phyloP scores from a whole-genome alignment of 2,888 invertebrate species.

The Cremastinae sp. region DNA sequence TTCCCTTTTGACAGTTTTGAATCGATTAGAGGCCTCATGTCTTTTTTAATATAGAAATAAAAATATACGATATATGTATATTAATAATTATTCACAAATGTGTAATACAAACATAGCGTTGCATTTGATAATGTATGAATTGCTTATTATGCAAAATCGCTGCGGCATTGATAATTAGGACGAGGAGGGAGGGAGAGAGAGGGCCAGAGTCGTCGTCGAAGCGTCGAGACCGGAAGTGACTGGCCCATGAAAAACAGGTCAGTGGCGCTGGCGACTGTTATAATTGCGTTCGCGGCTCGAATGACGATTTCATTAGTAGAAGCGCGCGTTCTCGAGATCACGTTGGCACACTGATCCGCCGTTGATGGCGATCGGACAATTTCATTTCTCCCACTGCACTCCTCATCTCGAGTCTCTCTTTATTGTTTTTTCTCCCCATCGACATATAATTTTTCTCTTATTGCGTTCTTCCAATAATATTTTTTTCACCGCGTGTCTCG shows the following conservation, averaged over 20 bases:
- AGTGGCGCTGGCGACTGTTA: constrained; percentile 69
- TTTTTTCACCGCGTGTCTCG: too few species aligned
- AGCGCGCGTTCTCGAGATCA: constrained; percentile 81
- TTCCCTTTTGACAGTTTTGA: too few species aligned
- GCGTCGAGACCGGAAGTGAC: constrained; percentile 64
- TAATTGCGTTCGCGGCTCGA: constrained; percentile 69
- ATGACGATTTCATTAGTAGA: constrained; percentile 69
- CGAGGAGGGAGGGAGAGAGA: constrained; percentile 37
- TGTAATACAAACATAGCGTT: too few species aligned
- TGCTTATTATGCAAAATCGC: constrained; percentile 40
- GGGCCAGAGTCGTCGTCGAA: too few species aligned
- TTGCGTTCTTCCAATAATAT: too few species aligned
- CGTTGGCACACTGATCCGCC: constrained; percentile 65
- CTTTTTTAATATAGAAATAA: not conserved
- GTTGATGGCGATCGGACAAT: constrained; percentile 50
- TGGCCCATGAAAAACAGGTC: constrained; percentile 67
- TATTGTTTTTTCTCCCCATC: not conserved
- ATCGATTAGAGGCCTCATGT: too few species aligned
- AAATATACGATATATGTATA: not conserved
- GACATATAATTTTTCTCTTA: too few species aligned
- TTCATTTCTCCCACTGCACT: constrained; percentile 12
- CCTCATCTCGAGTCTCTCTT: not conserved
- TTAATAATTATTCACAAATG: not conserved
- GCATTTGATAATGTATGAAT: constrained; percentile 10
- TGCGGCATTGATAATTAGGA: constrained; percentile 38